These are phyloP conservation scores for Ranitomeya imitator DNA, from an alignment of 2,113 vertebrate species.

Conservation along the genomic window DNA sequence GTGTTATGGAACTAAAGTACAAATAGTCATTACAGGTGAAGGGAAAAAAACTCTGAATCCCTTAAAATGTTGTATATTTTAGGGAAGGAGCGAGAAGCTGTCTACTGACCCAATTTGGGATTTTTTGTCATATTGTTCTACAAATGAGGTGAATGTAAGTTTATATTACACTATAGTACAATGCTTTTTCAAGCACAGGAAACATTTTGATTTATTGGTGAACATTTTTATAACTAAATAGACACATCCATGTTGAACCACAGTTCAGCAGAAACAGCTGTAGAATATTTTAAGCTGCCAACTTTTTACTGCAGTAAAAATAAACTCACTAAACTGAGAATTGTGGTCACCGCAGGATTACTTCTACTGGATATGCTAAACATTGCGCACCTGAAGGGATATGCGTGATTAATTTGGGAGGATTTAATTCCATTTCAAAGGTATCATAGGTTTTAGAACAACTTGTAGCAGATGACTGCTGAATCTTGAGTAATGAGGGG, in stretches of 20 bases:
- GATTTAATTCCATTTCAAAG: slow-evolving; percentile 26
- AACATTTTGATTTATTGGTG: slow-evolving; percentile 60
- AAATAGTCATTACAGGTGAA: slow-evolving; percentile 54
- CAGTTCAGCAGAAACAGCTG: slow-evolving; percentile 59
- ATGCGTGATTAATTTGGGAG: slow-evolving; percentile 41
- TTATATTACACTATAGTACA: slow-evolving; percentile 58
- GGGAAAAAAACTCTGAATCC: slow-evolving; percentile 40
- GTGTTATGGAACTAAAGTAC: slow-evolving; percentile 45
- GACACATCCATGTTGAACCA: slow-evolving; percentile 59
- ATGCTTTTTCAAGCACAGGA: slow-evolving; percentile 57
- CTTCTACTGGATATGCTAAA: slow-evolving; percentile 54
- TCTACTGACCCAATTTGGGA: slow-evolving; percentile 53
- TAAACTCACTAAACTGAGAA: slow-evolving; percentile 56
- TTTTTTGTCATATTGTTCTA: slow-evolving; percentile 58
- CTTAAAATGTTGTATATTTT: slow-evolving; percentile 55
- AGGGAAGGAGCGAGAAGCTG: slow-evolving; percentile 48
- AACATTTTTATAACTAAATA: slow-evolving; percentile 59
- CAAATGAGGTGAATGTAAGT: slow-evolving; percentile 59
- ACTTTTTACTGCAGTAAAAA: slow-evolving; percentile 57
- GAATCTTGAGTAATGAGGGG: slow-evolving; percentile 32
- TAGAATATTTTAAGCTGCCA: slow-evolving; percentile 55
- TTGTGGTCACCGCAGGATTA: slow-evolving; percentile 54
- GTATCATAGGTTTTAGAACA: slow-evolving; percentile 29
- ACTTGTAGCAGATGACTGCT: slow-evolving; percentile 13
- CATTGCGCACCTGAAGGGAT: slow-evolving; percentile 51